Evolutionary conservation across 1,140 invertebrate genomes (phyloP).

Genomic region (Conus ventricosus): DNA sequence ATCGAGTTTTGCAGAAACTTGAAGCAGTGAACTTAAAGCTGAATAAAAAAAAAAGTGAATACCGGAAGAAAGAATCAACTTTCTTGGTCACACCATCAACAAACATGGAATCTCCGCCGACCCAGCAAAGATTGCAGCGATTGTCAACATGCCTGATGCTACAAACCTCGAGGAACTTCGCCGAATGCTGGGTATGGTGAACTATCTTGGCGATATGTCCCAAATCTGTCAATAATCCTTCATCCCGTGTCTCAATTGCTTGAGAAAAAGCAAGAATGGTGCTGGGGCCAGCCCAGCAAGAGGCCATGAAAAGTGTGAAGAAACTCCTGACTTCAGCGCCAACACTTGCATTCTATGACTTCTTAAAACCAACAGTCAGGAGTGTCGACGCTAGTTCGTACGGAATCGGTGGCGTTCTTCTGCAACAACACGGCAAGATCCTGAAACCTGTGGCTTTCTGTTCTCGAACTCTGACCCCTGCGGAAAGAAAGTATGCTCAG

Average conservation of each 20-base stretch:
- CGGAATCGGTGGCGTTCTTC: constrained; percentile 50
- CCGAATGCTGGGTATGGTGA: constrained; percentile 33
- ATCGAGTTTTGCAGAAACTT: no score
- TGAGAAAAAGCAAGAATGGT: constrained; percentile 30
- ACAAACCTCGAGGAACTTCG: constrained; percentile 39
- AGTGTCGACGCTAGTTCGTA: constrained; percentile 47
- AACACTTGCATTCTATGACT: constrained; percentile 45
- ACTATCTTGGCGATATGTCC: constrained; percentile 40
- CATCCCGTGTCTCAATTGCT: constrained; percentile 41
- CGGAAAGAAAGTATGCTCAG: constrained; percentile 76
- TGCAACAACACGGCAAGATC: constrained; percentile 32
- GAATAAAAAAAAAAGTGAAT: constrained; percentile 63
- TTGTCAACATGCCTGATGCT: constrained; percentile 58
- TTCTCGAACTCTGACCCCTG: constrained; percentile 47
- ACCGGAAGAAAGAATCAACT: constrained; percentile 40
- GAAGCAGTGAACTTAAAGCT: not conserved
- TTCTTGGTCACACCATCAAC: constrained; percentile 39
- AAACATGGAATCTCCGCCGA: constrained; percentile 54
- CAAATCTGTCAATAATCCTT: constrained; percentile 31
- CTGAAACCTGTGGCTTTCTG: constrained; percentile 46
- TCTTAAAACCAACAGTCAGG: constrained; percentile 35
- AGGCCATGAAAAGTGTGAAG: constrained; percentile 43
- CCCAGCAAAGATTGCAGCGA: constrained; percentile 61
- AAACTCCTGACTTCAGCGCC: constrained; percentile 29
- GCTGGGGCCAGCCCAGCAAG: constrained; percentile 29